These are phyloP conservation scores for Dolichallabes microphthalmus DNA, from an alignment of 2,113 vertebrate species.

Conservation along the genomic window DNA sequence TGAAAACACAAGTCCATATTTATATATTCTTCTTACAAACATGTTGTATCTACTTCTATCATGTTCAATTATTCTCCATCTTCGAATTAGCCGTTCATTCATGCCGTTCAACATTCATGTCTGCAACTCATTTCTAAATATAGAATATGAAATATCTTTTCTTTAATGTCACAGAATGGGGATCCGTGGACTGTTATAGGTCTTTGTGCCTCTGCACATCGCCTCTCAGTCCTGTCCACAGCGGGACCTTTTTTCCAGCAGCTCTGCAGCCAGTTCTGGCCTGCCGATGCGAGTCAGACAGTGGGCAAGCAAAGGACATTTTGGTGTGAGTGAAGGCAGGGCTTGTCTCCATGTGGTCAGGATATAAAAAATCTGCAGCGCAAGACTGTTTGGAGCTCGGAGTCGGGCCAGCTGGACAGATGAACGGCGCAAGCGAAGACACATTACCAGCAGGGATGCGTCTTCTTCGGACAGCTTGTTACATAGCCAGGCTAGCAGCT, in stretches of 20 bases:
- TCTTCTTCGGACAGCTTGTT: slow-evolving; percentile 67
- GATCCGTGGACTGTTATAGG: background rate
- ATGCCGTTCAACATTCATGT: too few relatives aligned
- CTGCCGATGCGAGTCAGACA: slow-evolving; percentile 78
- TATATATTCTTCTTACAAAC: background rate
- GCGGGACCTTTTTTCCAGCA: slow-evolving; percentile 55
- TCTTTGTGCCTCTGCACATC: background rate
- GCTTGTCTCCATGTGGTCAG: slow-evolving; percentile 82
- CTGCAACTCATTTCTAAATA: background rate
- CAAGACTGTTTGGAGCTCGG: slow-evolving; percentile 71
- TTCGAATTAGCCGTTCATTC: background rate
- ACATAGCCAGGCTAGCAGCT: slow-evolving; percentile 67
- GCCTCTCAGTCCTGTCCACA: background rate
- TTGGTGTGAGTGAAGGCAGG: slow-evolving; percentile 73
- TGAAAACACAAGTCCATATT: background rate
- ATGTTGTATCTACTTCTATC: background rate
- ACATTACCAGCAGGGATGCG: slow-evolving; percentile 56
- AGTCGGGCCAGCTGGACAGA: slow-evolving; percentile 79
- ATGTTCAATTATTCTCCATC: background rate
- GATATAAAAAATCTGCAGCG: slow-evolving; percentile 77
- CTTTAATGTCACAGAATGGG: background rate
- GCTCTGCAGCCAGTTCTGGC: slow-evolving; percentile 75
- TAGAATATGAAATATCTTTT: background rate
- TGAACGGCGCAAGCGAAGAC: slow-evolving; percentile 74
- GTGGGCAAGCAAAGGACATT: slow-evolving; percentile 72